Conservation (phyloP, 2,113 vertebrate species). For the Daubentonia madagascariensis region DNA sequence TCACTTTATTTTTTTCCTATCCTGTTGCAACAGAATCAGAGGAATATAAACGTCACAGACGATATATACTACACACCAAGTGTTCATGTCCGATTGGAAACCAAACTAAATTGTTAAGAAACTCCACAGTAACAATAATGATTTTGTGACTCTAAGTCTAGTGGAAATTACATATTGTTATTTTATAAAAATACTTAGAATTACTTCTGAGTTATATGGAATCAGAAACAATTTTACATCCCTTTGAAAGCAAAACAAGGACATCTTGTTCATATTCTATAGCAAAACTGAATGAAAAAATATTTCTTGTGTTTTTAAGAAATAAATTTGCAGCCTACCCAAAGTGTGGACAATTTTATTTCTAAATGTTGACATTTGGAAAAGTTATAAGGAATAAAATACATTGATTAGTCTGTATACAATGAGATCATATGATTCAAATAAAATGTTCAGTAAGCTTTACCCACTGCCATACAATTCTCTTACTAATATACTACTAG, state of each 20-base stretch:
- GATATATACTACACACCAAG: not conserved
- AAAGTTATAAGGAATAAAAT: slow-evolving; percentile 10
- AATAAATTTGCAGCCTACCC: not conserved
- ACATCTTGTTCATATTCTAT: slow-evolving; percentile 10
- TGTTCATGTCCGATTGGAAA: slow-evolving; percentile 45
- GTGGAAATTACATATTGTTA: slow-evolving; percentile 58
- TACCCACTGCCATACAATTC: not conserved
- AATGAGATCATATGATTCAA: not conserved
- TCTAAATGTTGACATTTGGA: slow-evolving; percentile 40
- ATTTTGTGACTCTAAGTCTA: slow-evolving; percentile 33
- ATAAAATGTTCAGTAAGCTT: not conserved
- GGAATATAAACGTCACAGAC: not conserved
- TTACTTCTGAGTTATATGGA: slow-evolving; percentile 49
- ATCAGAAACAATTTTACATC: slow-evolving; percentile 63
- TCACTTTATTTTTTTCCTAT: slow-evolving; percentile 21
- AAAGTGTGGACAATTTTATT: not conserved
- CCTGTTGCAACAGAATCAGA: slow-evolving; percentile 43
- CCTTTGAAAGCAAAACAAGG: slow-evolving; percentile 42
- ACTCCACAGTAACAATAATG: slow-evolving; percentile 26
- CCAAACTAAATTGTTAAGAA: slow-evolving; percentile 52
- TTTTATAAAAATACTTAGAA: slow-evolving; percentile 55
- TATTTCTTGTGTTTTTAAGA: slow-evolving; percentile 9
- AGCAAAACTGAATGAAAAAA: slow-evolving; percentile 37
- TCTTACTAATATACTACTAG: not conserved
- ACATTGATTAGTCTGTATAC: not conserved